These are phyloP conservation scores for Marisa cornuarietis DNA, from an alignment of 1,140 invertebrate genomes.

Conservation along the genomic window DNA sequence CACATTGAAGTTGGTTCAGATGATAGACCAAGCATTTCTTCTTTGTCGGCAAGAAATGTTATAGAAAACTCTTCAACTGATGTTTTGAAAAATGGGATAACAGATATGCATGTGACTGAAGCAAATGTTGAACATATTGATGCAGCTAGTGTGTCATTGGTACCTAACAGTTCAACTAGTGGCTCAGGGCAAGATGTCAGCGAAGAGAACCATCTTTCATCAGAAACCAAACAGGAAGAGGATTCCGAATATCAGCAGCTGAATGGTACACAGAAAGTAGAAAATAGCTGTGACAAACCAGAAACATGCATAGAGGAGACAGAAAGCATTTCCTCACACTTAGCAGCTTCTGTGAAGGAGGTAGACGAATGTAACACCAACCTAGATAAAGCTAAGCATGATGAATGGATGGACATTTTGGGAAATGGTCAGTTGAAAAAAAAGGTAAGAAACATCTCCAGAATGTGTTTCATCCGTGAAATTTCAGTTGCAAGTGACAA, in stretches of 20 bases:
- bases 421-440: conserved; percentile 42
- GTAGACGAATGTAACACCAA: not conserved
- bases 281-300: not conserved
- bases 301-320: not conserved
- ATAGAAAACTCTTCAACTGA: no score
- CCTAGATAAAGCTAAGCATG: conserved; percentile 19
- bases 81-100: no score
- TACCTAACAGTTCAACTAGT: no score
- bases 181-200: not conserved
- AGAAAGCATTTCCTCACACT: not conserved
- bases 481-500: not conserved
- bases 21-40: no score
- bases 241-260: not conserved
- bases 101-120: no score
- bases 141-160: no score
- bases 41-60: no score
- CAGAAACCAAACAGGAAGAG: not conserved
- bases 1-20: no score
- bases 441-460: conserved; percentile 29
- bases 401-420: conserved; percentile 38
- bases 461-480: not conserved
- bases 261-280: not conserved
- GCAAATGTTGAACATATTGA: no score
- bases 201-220: not conserved
- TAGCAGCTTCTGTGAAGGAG: not conserved